These are phyloP conservation scores for Dasyprocta punctata DNA, from an alignment of 2,113 vertebrate genomes.

Conservation along the genomic window DNA sequence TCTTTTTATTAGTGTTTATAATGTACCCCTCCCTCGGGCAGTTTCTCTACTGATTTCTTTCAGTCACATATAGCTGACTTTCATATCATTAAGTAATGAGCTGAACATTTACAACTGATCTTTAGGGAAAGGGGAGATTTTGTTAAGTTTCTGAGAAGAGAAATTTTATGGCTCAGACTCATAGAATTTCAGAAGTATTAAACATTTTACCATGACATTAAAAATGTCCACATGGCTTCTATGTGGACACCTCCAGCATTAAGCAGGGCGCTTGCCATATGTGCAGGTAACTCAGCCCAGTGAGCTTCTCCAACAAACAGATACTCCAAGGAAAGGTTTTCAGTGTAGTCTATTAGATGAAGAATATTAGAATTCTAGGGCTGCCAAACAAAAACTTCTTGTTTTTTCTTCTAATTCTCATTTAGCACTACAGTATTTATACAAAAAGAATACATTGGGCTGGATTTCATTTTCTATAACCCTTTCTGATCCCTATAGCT, in stretches of 20 bases:
- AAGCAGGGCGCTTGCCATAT: background rate
- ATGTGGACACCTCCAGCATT: background rate
- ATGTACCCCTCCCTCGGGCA: background rate
- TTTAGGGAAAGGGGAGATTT: background rate
- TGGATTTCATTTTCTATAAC: background rate
- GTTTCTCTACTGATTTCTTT: background rate
- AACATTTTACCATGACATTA: background rate
- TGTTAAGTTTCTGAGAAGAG: background rate
- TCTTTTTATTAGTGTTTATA: background rate
- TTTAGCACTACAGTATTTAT: conserved; percentile 13
- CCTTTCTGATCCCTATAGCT: conserved; percentile 39
- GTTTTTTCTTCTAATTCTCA: conserved; percentile 17
- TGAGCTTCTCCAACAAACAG: background rate
- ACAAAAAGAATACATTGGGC: background rate
- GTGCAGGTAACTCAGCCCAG: background rate
- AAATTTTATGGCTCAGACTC: background rate
- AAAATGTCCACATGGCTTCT: background rate
- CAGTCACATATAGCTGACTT: background rate
- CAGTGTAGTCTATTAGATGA: background rate
- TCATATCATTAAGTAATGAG: background rate
- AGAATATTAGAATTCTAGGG: background rate
- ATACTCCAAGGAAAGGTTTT: background rate
- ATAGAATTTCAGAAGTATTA: background rate
- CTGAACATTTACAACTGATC: background rate
- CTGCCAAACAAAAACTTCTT: background rate